A percentile compares a stretch with the other conserved stretches of the same genome.
These are phyloP conservation scores for Zaprionus ghesquierei DNA, from an alignment of 1,140 invertebrate genomes.

Conservation along the genomic window DNA sequence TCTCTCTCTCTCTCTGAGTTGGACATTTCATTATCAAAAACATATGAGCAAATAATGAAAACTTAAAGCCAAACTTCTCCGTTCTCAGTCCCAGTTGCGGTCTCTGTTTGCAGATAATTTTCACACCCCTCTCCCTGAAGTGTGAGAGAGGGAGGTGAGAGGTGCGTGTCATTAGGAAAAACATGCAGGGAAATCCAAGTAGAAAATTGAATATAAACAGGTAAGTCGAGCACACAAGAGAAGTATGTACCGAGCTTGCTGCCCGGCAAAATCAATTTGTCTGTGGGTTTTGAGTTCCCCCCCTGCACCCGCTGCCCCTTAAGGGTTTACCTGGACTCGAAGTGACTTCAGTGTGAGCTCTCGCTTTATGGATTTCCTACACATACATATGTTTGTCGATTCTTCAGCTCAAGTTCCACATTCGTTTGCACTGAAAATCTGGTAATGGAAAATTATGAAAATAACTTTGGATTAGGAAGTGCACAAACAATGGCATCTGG, in stretches of 20 bases:
- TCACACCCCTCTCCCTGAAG: background rate
- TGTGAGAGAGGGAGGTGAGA: no score
- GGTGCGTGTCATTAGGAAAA: background rate
- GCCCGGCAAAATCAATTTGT: background rate
- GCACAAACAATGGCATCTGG: background rate
- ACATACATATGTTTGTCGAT: no score
- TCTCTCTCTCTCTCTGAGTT: background rate
- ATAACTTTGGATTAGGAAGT: background rate
- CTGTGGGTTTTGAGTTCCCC: background rate
- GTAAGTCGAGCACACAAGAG: background rate
- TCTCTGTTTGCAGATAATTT: background rate
- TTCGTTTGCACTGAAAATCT: background rate
- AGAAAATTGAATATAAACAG: background rate
- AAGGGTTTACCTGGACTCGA: background rate
- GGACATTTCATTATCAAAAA: conserved; percentile 32
- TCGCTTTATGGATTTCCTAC: background rate
- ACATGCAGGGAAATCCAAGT: background rate
- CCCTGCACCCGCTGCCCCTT: background rate
- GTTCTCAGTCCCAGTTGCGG: background rate
- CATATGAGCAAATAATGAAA: conserved; percentile 4
- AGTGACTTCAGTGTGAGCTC: background rate
- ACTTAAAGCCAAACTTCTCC: background rate
- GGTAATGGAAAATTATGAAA: background rate
- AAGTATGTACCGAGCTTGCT: background rate
- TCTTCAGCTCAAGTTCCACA: background rate